These are phyloP conservation scores for Corythornis madagascariensis DNA, from an alignment of 2,113 vertebrate species.

Conservation along the genomic window DNA sequence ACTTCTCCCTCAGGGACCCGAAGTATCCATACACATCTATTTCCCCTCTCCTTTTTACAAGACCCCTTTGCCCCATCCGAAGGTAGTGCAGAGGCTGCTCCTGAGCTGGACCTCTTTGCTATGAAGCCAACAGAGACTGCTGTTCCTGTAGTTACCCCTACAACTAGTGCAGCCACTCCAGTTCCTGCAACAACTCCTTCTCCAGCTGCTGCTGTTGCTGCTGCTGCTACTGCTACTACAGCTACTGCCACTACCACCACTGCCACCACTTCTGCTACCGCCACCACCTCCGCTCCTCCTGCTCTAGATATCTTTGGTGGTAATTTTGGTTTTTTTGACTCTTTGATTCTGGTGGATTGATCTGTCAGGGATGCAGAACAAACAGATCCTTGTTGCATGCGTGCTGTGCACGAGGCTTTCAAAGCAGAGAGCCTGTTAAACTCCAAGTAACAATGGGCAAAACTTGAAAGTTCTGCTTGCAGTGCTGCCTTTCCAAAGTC, in stretches of 20 bases:
- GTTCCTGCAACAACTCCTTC: constrained; percentile 84
- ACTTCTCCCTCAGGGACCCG: constrained; percentile 79
- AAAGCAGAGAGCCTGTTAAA: constrained; percentile 30
- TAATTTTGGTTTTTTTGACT: constrained; percentile 82
- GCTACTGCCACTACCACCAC: constrained; percentile 67
- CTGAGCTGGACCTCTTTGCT: constrained; percentile 98
- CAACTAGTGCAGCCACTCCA: constrained; percentile 83
- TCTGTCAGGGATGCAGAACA: constrained; percentile 30
- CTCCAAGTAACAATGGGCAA: not conserved
- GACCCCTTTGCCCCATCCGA: constrained; percentile 98
- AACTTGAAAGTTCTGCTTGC: constrained; percentile 23
- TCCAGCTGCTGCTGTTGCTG: constrained; percentile 79
- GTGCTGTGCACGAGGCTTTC: constrained; percentile 48
- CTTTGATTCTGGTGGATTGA: constrained; percentile 63
- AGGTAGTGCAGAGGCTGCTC: constrained; percentile 92
- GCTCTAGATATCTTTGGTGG: constrained; percentile 99
- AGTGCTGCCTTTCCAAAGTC: constrained; percentile 11
- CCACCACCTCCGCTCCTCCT: constrained; percentile 82
- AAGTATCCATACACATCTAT: constrained; percentile 70
- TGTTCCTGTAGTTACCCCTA: constrained; percentile 86
- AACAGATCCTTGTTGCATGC: constrained; percentile 51
- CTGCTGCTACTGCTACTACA: constrained; percentile 72
- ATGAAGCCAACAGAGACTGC: constrained; percentile 92
- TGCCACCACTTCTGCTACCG: constrained; percentile 70
- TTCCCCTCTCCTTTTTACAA: constrained; percentile 83